Evolutionary conservation across 2,888 invertebrate species (phyloP).

Genomic region (Yponomeuta plumbellus): DNA sequence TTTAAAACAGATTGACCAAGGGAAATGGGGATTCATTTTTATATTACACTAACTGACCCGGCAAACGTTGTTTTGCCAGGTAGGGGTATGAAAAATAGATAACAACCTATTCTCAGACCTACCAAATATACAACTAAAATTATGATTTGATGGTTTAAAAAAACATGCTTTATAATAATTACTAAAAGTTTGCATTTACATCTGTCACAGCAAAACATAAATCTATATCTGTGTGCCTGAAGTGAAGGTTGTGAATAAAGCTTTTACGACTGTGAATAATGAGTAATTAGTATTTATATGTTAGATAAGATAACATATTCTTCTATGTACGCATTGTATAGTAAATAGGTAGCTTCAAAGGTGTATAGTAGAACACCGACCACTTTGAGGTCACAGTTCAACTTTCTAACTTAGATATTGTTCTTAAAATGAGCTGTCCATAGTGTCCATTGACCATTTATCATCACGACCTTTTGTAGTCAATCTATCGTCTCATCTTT

Average conservation of each 20-base stretch:
- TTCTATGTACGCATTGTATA: neutral
- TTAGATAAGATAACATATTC: neutral
- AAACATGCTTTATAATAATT: too few relatives aligned
- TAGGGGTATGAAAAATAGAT: too few relatives aligned
- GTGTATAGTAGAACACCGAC: neutral
- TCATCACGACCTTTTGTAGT: slow-evolving; percentile 3
- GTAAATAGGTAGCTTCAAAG: neutral
- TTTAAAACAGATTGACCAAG: too few relatives aligned
- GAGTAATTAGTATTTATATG: neutral
- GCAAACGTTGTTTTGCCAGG: too few relatives aligned
- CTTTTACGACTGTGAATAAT: neutral
- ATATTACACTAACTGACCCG: too few relatives aligned
- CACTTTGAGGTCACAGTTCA: slow-evolving; percentile 13
- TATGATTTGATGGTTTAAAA: too few relatives aligned
- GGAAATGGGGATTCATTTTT: too few relatives aligned
- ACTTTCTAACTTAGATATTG: slow-evolving; percentile 15
- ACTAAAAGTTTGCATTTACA: too few relatives aligned
- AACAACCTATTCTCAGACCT: too few relatives aligned
- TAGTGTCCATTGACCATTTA: slow-evolving; percentile 9
- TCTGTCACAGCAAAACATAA: too few relatives aligned
- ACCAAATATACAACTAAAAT: too few relatives aligned
- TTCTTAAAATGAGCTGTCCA: slow-evolving; percentile 11
- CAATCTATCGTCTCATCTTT: neutral
- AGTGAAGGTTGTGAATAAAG: neutral
- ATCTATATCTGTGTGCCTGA: neutral